Evolutionary conservation across 2,888 invertebrate genomes (phyloP), one percentile per base, ranked within the genome.

Genomic region (Melieria omissa): DNA sequence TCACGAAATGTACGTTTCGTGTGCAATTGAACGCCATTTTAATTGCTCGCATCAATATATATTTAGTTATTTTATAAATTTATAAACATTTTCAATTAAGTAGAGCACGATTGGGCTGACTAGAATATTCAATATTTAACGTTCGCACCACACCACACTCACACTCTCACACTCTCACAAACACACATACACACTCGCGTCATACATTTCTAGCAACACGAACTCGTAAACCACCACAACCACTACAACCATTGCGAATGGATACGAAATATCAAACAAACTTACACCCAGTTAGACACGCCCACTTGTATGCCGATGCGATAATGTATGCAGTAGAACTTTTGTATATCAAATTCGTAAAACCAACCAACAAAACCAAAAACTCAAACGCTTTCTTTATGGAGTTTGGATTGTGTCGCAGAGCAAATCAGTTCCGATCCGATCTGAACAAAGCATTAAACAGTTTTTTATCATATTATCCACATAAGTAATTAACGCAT

Each of bases 401-500:
- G 73, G 72, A 70, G 61, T 58, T 74, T 74, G 73, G 73, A 73
- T 64, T 67, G 55, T 61, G 29, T 54, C n/a, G 57, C 8, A 58
- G 9, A 66, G 44, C 42, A 65, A 42, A 12, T 54, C 44, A 54
- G 4, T n/a, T 4, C 12, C 52, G n/a, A 12, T 54, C 42, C 42
- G 54, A 29, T 42, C 55, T 41, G 44, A 55, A 55, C 4, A 62
- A 16, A 52, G 12, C 12, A 68, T 14, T 47, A 49, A 58, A 44
- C 14, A 67, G 29, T 29, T 29, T 29, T 29, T 29, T 29, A 29
- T 29, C 29, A 29, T 29, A 29, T 29, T 29, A 29, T 29, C 29
- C 29, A 44, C 14, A 55, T 52, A 46, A 71, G 65, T 72, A 71
- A 65, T 64, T 67, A 73, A 73, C 64, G 73, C 72, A 74, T 76